Evolutionary conservation across 2,113 vertebrate genomes (phyloP).

Genomic region (Mesoclemmys tuberculata): DNA sequence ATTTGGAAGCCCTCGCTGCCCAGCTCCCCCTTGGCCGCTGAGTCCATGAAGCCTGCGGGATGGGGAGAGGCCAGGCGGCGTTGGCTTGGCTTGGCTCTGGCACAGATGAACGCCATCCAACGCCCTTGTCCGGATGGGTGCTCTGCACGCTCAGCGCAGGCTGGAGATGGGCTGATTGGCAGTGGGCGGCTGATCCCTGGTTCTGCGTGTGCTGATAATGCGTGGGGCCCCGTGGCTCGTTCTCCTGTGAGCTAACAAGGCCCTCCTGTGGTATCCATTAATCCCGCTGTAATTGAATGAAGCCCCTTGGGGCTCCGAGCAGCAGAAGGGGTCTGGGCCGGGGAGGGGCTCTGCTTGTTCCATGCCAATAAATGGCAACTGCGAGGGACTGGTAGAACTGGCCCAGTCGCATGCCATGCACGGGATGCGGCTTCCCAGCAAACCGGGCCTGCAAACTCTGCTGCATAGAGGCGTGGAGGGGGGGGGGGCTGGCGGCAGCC

Average conservation of each 20-base stretch:
- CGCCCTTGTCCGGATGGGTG: too few species aligned
- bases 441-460: too few species aligned
- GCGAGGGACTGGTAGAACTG: neutral
- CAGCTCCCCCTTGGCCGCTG: neutral
- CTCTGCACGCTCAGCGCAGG: neutral
- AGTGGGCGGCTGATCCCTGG: neutral
- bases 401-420: neutral
- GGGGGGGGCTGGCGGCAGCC: too few species aligned
- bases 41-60: neutral
- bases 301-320: neutral
- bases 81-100: too few species aligned
- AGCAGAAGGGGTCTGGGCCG: neutral
- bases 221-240: neutral
- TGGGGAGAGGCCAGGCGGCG: neutral
- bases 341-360: neutral
- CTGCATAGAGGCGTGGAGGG: too few species aligned
- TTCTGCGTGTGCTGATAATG: neutral
- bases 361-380: fast-evolving
- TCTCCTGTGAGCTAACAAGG: neutral
- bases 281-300: neutral
- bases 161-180: neutral
- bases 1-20: neutral
- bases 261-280: neutral
- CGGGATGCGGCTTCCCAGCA: too few species aligned
- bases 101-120: too few species aligned